Evolutionary conservation across 2,113 vertebrate species (phyloP), one percentile per base, ranked within the genome.

Genomic region (Vulpes lagopus): DNA sequence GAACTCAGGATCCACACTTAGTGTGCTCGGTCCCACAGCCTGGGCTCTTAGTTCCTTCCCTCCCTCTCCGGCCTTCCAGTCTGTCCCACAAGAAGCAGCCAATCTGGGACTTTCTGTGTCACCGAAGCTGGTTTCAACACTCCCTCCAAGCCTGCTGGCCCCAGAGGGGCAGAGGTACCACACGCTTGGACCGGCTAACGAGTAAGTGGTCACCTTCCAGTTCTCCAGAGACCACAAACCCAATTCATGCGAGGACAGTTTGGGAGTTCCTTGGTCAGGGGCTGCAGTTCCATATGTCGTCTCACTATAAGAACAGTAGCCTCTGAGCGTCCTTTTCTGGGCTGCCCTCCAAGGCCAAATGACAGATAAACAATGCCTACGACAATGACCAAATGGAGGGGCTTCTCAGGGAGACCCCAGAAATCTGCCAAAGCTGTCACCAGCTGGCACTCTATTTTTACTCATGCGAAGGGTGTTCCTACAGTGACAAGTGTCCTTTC

Each of bases 291-390:
- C 79, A n/a, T 86, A 67, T 74, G 83, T 53, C 49, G 23, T 57
- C 62, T 96, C 2, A 5, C 76, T 76, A 1, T 53, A 69, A 69
- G 43, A 90, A 85, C 59, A 51, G 35, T 55, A 78, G 51, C 35
- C 49, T 80, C 57, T 60, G 90, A 55, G 22, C 25, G 38, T 91
- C 59, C 30, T 82, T 87, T 69, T 69, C 89, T 35, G 38, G 89
- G 92, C 65, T 93, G 51, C 78, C 76, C 82, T 94, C 89, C 83
- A 87, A 95, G 79, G 96, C 53, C 94, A 59, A 94, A 87, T 49
- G 79, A 79, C 62, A 79, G 79, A 81, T 12, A 60, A 86, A 83
- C 32, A 57, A 38, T 12, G 59, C 8, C 88, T 60, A n/a, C 3
- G 67, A 43, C 35, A 85, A 22, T 17, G 49, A 32, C 23, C 69